Evolutionary conservation across 92 coral and sea anemone genomes (phyloP).

Genomic region (Ricordea florida): DNA sequence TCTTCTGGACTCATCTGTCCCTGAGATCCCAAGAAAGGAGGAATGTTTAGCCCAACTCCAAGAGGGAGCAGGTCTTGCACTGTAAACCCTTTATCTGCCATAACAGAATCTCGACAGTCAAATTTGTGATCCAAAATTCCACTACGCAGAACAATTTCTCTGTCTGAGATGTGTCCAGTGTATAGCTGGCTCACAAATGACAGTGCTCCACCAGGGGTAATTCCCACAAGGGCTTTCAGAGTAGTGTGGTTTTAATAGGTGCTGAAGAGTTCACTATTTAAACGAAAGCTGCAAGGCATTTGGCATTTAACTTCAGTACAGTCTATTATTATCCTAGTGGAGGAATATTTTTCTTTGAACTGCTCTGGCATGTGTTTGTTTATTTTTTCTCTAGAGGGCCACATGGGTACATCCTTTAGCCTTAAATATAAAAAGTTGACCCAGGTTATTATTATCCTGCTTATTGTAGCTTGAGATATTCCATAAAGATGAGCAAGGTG

Average conservation of each 20-base stretch:
- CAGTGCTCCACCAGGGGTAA: conserved; percentile 58
- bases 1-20: conserved; percentile 59
- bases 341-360: conserved; percentile 62
- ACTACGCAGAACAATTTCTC: conserved; percentile 53
- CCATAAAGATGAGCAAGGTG: conserved; percentile 63
- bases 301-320: conserved; percentile 72
- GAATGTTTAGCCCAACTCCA: conserved; percentile 46
- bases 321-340: conserved; percentile 61
- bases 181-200: conserved; percentile 60
- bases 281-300: conserved; percentile 68
- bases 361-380: conserved; percentile 57
- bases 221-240: conserved; percentile 50
- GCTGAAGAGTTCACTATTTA: conserved; percentile 59
- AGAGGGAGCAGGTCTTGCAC: conserved; percentile 48
- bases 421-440: conserved; percentile 57
- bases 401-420: conserved; percentile 41
- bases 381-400: conserved; percentile 64
- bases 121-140: conserved; percentile 45
- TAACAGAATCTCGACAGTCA: conserved; percentile 22
- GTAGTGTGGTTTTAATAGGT: conserved; percentile 62
- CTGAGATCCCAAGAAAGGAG: conserved; percentile 55
- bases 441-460: conserved; percentile 61
- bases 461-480: conserved; percentile 34
- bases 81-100: conserved; percentile 51
- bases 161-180: conserved; percentile 66